phyloP scores from a whole-genome alignment of 1,140 invertebrate genomes.

The Lepidostoma basale region DNA sequence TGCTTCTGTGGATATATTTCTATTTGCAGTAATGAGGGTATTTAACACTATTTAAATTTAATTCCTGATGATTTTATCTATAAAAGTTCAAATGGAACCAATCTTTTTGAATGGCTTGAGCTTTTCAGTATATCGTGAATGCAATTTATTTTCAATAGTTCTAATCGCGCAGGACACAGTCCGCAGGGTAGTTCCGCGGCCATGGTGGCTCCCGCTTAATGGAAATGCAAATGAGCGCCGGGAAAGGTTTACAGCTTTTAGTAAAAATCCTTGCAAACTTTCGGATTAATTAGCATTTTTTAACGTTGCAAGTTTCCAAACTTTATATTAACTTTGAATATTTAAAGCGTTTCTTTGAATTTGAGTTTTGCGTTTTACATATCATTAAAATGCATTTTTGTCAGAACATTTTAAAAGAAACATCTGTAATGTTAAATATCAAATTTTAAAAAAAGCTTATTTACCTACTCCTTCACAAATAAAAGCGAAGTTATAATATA shows the following conservation, averaged over 20 bases:
- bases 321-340: constrained; percentile 14
- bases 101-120: not conserved
- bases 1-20: too few species aligned
- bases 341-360: not conserved
- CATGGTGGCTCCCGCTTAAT: not conserved
- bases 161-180: not conserved
- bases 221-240: constrained; percentile 22
- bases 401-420: too few species aligned
- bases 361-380: too few species aligned
- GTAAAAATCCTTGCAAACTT: constrained; percentile 24
- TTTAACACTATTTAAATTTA: not conserved
- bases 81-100: not conserved
- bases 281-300: constrained; percentile 30
- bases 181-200: not conserved
- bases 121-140: not conserved
- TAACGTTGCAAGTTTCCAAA: constrained; percentile 19
- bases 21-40: too few species aligned
- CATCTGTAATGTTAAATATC: too few species aligned
- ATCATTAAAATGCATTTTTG: too few species aligned
- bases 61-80: not conserved
- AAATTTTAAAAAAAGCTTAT: too few species aligned
- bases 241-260: constrained; percentile 18
- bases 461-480: too few species aligned
- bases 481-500: too few species aligned
- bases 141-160: not conserved